Percentiles rank a stretch among this genome's conserved stretches.
These are phyloP conservation scores for Aphis craccivora DNA, from an alignment of 1,140 invertebrate species.

Conservation along the genomic window DNA sequence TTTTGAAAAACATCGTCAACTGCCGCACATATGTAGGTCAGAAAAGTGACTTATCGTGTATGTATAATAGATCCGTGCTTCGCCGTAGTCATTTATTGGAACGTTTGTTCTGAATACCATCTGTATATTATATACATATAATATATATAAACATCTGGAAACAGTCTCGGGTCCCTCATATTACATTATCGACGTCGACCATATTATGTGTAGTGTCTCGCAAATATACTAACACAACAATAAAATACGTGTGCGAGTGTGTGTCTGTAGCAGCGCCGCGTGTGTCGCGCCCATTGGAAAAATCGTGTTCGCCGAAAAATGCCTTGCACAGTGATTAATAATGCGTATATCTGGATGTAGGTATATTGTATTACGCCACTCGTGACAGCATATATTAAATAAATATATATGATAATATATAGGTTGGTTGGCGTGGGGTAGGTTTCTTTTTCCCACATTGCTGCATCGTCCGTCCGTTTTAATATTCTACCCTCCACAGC, in stretches of 20 bases:
- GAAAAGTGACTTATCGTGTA: constrained; percentile 33
- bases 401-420: too few species aligned
- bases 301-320: background rate
- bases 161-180: constrained; percentile 20
- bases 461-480: background rate
- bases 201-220: background rate
- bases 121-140: background rate
- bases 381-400: background rate
- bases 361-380: background rate
- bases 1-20: constrained; percentile 38
- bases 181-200: constrained; percentile 25
- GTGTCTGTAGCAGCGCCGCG: too few species aligned
- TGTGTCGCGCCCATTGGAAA: background rate
- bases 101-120: constrained; percentile 40
- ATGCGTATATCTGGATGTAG: background rate
- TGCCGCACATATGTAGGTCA: constrained; percentile 45
- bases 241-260: background rate
- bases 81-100: background rate
- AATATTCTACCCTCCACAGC: background rate
- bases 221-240: constrained; percentile 29
- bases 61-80: constrained; percentile 1
- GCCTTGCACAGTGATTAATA: background rate
- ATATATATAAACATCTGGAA: constrained; percentile 44
- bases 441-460: background rate
- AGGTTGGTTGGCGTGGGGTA: background rate